These are phyloP conservation scores for Oedothorax gibbosus DNA, from an alignment of 1,140 invertebrate genomes.

Conservation along the genomic window DNA sequence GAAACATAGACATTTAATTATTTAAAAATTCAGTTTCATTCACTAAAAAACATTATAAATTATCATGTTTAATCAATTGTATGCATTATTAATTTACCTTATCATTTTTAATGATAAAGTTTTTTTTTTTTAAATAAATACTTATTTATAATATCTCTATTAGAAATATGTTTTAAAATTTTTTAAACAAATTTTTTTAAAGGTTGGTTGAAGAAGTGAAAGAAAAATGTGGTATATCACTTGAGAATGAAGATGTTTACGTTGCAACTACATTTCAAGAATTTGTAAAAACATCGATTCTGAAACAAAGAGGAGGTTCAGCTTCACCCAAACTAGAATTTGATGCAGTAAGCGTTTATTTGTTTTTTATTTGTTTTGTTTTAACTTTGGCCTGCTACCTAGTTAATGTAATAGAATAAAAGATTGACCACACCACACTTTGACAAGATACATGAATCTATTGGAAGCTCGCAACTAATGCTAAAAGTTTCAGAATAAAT, in stretches of 20 bases:
- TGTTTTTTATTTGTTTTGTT: too few species aligned
- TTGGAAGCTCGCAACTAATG: too few species aligned
- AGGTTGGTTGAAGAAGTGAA: conserved; percentile 92
- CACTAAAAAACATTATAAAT: too few species aligned
- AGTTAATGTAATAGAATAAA: too few species aligned
- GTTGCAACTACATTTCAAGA: conserved; percentile 91
- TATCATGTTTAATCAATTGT: too few species aligned
- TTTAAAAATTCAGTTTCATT: too few species aligned
- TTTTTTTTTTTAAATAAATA: background rate
- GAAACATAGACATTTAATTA: too few species aligned
- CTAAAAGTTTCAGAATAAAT: too few species aligned
- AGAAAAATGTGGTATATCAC: conserved; percentile 79
- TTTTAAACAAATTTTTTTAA: background rate
- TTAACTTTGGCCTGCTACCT: too few species aligned
- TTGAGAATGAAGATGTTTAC: conserved; percentile 92
- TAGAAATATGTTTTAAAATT: background rate
- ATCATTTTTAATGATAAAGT: background rate
- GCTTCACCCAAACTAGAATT: conserved; percentile 73
- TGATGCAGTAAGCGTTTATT: conserved; percentile 75
- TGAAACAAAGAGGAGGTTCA: conserved; percentile 75
- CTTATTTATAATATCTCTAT: background rate
- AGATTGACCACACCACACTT: too few species aligned
- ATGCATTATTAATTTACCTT: too few species aligned
- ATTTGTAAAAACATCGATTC: conserved; percentile 78
- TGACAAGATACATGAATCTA: too few species aligned